phyloP scores from a whole-genome alignment of 1,140 invertebrate genomes.

The Heliconius himera region DNA sequence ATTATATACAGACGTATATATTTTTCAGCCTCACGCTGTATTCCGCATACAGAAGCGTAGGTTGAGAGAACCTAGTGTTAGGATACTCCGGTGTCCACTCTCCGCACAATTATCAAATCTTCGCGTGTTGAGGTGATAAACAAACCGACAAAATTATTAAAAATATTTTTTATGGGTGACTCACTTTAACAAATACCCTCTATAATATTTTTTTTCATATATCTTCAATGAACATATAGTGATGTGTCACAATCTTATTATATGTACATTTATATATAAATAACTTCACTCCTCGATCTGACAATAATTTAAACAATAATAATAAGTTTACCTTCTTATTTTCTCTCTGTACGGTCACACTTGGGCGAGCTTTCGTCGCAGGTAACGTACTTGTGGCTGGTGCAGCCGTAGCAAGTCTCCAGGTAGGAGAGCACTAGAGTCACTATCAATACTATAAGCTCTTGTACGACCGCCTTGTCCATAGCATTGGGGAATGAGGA shows the following conservation, averaged over 20 bases:
- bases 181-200: too few relatives aligned
- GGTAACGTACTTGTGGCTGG: slow-evolving; percentile 40
- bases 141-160: not conserved
- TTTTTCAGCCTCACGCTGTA: not conserved
- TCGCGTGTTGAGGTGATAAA: not conserved
- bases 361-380: slow-evolving; percentile 43
- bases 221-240: too few relatives aligned
- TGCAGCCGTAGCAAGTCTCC: slow-evolving; percentile 56
- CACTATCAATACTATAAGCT: slow-evolving; percentile 57
- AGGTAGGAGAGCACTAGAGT: slow-evolving; percentile 60
- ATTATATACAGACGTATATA: not conserved
- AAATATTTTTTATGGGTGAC: not conserved
- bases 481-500: slow-evolving; percentile 38
- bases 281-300: too few relatives aligned
- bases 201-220: too few relatives aligned
- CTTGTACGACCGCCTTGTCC: slow-evolving; percentile 57
- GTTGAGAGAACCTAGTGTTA: not conserved
- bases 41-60: too few relatives aligned
- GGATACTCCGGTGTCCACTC: not conserved
- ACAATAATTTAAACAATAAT: too few relatives aligned
- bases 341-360: slow-evolving; percentile 21
- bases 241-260: too few relatives aligned
- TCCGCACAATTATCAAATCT: not conserved
- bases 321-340: not conserved
- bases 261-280: too few relatives aligned